Conservation (phyloP, 2,888 invertebrate species). For the Onchidella celtica region DNA sequence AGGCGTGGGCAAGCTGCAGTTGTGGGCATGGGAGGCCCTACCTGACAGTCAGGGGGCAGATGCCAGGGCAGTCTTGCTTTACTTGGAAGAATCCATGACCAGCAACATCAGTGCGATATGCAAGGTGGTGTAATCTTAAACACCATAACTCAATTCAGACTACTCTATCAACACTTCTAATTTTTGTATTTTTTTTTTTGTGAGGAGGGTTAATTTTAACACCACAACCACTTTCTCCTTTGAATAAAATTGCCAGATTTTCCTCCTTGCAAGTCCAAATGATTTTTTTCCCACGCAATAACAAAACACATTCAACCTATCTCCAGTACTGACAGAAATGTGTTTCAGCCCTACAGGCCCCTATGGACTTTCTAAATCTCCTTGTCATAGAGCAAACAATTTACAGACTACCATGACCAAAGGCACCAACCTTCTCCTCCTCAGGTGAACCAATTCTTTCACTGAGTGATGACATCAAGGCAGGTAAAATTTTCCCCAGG, state of each 20-base stretch:
- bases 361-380: too few species aligned
- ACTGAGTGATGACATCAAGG: constrained; percentile 83
- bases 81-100: constrained; percentile 68
- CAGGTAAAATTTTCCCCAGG: constrained; percentile 94
- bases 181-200: too few species aligned
- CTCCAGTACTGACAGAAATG: too few species aligned
- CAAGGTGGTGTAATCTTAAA: constrained; percentile 60
- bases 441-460: constrained; percentile 73
- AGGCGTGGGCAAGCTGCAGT: constrained; percentile 47
- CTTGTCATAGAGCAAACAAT: too few species aligned
- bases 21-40: constrained; percentile 55
- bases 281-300: too few species aligned
- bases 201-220: too few species aligned
- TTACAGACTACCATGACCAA: too few species aligned
- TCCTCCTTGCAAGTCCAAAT: too few species aligned
- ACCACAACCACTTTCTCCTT: too few species aligned
- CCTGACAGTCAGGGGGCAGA: constrained; percentile 51
- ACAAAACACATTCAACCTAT: too few species aligned
- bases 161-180: constrained; percentile 66
- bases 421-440: constrained; percentile 72
- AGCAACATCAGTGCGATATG: constrained; percentile 68
- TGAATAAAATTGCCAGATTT: too few species aligned
- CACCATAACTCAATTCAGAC: constrained; percentile 75
- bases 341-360: too few species aligned
- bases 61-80: constrained; percentile 57